Evolutionary conservation across 2,113 vertebrate species (phyloP).

Genomic region (Copsychus sechellarum): DNA sequence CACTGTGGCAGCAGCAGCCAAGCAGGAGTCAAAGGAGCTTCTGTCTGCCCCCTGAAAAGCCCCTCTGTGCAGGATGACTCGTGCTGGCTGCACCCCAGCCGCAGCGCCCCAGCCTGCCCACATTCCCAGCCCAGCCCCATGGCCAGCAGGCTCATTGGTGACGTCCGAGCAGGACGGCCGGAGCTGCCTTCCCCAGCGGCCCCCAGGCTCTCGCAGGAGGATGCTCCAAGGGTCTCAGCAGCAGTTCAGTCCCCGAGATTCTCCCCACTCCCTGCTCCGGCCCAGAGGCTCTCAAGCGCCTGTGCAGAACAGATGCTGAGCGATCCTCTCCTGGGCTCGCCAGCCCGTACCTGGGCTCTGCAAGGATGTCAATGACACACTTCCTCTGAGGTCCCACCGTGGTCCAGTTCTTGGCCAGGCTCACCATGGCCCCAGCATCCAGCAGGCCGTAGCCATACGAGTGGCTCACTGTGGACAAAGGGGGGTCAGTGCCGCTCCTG

Average conservation of each 20-base stretch:
- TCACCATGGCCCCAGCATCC: slow-evolving; percentile 91
- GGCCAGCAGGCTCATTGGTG: fast-evolving
- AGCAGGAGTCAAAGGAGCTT: slow-evolving; percentile 35
- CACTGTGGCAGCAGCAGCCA: neutral
- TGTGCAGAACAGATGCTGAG: fast-evolving
- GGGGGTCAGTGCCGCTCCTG: fast-evolving
- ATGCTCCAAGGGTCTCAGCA: fast-evolving
- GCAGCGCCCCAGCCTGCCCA: neutral
- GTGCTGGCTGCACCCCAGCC: neutral
- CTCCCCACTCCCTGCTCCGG: neutral
- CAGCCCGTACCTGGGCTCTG: slow-evolving; percentile 83
- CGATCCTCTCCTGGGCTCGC: neutral
- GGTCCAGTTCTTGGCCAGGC: slow-evolving; percentile 92
- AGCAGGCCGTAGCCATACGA: slow-evolving; percentile 93
- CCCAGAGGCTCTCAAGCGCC: neutral
- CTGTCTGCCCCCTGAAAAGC: slow-evolving; percentile 57
- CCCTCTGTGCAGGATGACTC: slow-evolving; percentile 22
- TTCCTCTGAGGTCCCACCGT: slow-evolving; percentile 87
- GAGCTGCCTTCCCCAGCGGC: neutral
- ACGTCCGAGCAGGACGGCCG: fast-evolving
- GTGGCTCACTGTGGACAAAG: slow-evolving; percentile 87
- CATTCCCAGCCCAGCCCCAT: neutral
- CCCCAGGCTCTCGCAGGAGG: neutral
- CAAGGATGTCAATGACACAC: slow-evolving; percentile 86
- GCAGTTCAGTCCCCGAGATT: fast-evolving